Percentiles rank a stretch among this genome's conserved stretches.
Conservation (phyloP, 1,140 invertebrate genomes). For the Monochamus saltuarius region DNA sequence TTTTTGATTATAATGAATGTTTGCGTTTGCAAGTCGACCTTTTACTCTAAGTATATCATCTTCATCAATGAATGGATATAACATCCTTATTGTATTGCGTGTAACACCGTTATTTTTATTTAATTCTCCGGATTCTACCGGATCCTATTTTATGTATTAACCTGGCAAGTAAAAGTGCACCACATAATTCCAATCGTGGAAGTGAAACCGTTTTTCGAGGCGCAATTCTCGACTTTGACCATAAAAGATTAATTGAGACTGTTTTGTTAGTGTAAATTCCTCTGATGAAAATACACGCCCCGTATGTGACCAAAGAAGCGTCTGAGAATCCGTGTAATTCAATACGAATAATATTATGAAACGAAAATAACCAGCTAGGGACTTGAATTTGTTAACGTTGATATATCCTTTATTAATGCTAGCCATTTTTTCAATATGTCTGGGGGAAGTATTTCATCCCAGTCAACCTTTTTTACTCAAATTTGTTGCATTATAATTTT, state of each 20-base stretch:
- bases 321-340: slow-evolving; percentile 26
- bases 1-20: too few relatives aligned
- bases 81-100: too few relatives aligned
- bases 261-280: slow-evolving; percentile 4
- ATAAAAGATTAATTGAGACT: slow-evolving; percentile 20
- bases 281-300: slow-evolving; percentile 16
- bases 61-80: too few relatives aligned
- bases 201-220: slow-evolving; percentile 38
- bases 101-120: too few relatives aligned
- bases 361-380: not conserved
- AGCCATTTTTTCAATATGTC: slow-evolving; percentile 21
- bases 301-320: slow-evolving; percentile 23
- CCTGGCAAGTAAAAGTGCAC: slow-evolving; percentile 19
- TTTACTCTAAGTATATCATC: too few relatives aligned
- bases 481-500: slow-evolving; percentile 53
- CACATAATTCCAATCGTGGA: slow-evolving; percentile 31
- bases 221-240: slow-evolving; percentile 35
- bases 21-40: too few relatives aligned
- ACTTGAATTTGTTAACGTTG: not conserved
- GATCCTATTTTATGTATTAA: slow-evolving; percentile 1
- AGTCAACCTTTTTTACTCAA: slow-evolving; percentile 48
- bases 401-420: not conserved
- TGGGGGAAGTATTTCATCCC: slow-evolving; percentile 49
- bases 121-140: too few relatives aligned
- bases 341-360: not conserved